Evolutionary conservation across 30 jellyfish, hydroid and myxozoan species (phyloP), one percentile per base, ranked within the genome.

Genomic region (Aurelia coerulea): DNA sequence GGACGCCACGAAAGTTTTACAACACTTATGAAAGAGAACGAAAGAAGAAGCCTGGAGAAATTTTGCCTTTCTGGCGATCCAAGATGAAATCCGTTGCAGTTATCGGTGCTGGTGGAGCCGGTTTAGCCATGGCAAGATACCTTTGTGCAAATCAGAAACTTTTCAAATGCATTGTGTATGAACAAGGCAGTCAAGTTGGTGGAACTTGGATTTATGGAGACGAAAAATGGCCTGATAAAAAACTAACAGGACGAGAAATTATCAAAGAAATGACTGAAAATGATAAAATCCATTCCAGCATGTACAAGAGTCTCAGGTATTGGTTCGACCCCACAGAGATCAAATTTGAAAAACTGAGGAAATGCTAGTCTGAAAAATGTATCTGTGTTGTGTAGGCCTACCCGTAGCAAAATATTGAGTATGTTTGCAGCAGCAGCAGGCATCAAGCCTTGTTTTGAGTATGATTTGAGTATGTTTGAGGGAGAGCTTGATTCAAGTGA

Each of bases 101-200:
- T 12, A 94, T 94, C 7, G 99, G 99, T 0, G 99, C 97, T 12
- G 99, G 99, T 19, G 81, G 88, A n/a, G 96, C 97, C 17, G 99
- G 99, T 53, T 53, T 94, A 49, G 83, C 97, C 33, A 84, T 96
- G 78, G 97, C 97, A 51, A 75, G 96, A 62, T 80, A 79, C 65
- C 76, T 94, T 11, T 59, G 87, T 32, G 86, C 74, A 11, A 66
- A 90, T 15, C 80, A 77, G 31, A 62, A 50, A 62, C 60, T 62
- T 58, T 73, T 92, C 34, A 13, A 80, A 41, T 58, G 75, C 52
- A 89, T 73, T 17, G 84, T 91, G 18, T 91, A 46, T 71, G 98
- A 91, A 67, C 93, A 86, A 73, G 81, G 94, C 23, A 65, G 70
- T 60, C 58, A 88, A 58, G 76, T 91, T 64, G 98, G 98, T 1